Evolutionary conservation across 2,888 invertebrate genomes (phyloP).

Genomic region (Cinara cedri): DNA sequence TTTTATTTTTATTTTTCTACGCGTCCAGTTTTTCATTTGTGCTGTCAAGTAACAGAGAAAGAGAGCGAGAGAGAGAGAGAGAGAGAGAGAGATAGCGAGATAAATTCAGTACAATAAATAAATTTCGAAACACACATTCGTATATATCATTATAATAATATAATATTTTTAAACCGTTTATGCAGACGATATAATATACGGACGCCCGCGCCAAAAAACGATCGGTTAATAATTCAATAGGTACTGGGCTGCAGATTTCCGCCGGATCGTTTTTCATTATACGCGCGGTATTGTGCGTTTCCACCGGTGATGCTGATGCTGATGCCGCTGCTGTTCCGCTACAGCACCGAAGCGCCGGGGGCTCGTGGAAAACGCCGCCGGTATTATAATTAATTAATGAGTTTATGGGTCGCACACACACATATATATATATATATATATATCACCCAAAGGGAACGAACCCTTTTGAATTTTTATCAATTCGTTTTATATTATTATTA

Average conservation of each 20-base stretch:
- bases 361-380: conserved; percentile 14
- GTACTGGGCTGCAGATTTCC: not conserved
- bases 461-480: not conserved
- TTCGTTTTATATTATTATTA: not conserved
- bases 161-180: conserved; percentile 2
- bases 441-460: too few relatives aligned
- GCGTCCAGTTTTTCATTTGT: not conserved
- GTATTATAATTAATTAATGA: conserved; percentile 36
- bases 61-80: too few relatives aligned
- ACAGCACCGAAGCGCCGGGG: too few relatives aligned
- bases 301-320: too few relatives aligned
- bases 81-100: not conserved
- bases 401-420: conserved; percentile 5
- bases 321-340: too few relatives aligned
- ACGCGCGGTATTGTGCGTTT: conserved; percentile 9
- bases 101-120: not conserved
- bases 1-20: not conserved
- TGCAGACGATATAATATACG: not conserved
- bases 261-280: not conserved
- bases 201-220: conserved; percentile 15
- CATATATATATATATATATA: too few relatives aligned
- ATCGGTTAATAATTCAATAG: conserved; percentile 29
- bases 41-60: too few relatives aligned
- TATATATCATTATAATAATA: not conserved
- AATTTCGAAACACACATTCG: not conserved